These are phyloP conservation scores for Polyergus mexicanus DNA, from an alignment of 1,140 invertebrate species.

Conservation along the genomic window DNA sequence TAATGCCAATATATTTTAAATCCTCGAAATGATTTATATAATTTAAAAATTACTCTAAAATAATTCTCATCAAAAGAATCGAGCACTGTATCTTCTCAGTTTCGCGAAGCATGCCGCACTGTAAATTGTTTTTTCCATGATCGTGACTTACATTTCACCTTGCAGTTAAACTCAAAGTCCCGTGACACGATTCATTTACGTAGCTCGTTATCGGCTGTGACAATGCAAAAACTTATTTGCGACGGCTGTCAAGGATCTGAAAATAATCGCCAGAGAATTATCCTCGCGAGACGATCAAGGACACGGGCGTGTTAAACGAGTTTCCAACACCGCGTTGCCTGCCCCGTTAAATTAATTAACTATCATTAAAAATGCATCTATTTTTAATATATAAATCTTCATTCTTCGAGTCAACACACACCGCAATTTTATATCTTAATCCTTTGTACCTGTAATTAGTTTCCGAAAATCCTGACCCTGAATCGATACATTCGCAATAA, in stretches of 20 bases:
- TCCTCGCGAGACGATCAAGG: constrained; percentile 46
- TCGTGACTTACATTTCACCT: constrained; percentile 40
- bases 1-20: too few relatives aligned
- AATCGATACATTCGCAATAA: neutral
- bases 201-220: constrained; percentile 44
- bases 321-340: neutral
- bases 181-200: constrained; percentile 46
- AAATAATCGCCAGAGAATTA: constrained; percentile 23
- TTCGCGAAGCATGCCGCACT: neutral
- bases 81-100: neutral
- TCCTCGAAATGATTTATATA: too few relatives aligned
- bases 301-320: neutral
- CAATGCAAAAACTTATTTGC: constrained; percentile 25
- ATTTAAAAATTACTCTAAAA: neutral
- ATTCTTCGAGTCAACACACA: neutral
- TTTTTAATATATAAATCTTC: neutral
- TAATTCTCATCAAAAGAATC: neutral
- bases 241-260: constrained; percentile 25
- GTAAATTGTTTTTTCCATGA: constrained; percentile 17
- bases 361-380: neutral
- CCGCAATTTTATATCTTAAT: neutral
- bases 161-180: constrained; percentile 45
- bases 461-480: too few relatives aligned
- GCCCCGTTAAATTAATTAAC: neutral
- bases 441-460: neutral